Evolutionary conservation across 2,797 vertebrate species (phyloP).

Genomic region (Lepus townsendii): DNA sequence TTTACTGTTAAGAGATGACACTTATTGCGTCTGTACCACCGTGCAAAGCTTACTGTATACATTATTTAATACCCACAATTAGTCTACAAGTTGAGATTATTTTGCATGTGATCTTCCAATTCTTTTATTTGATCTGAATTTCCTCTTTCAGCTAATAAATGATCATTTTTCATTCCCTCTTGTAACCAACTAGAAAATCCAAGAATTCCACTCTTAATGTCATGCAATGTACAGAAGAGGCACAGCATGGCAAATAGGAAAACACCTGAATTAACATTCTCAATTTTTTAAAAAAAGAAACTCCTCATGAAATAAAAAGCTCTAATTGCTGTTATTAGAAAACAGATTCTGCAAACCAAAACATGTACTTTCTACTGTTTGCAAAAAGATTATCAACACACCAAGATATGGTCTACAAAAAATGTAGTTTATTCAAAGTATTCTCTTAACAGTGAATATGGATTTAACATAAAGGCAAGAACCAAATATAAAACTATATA

Average conservation of each 20-base stretch:
- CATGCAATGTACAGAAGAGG: neutral
- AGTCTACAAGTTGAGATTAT: neutral
- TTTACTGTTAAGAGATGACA: neutral
- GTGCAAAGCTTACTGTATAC: neutral
- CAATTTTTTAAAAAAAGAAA: constrained; percentile 38
- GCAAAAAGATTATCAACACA: constrained; percentile 39
- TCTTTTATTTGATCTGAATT: constrained; percentile 46
- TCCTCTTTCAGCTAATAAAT: constrained; percentile 16
- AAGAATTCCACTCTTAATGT: constrained; percentile 48
- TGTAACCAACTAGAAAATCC: neutral
- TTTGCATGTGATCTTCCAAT: neutral
- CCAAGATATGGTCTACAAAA: neutral
- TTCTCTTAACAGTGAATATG: constrained; percentile 24
- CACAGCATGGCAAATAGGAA: neutral
- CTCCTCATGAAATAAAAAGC: constrained; percentile 32
- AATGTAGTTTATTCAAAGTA: constrained; percentile 32
- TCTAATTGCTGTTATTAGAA: constrained; percentile 40
- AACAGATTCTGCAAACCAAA: constrained; percentile 54
- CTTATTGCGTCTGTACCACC: neutral
- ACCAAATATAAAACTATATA: constrained; percentile 31
- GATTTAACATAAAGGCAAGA: constrained; percentile 25
- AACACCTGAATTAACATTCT: neutral
- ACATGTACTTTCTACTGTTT: constrained; percentile 23
- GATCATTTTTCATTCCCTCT: neutral
- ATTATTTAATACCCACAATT: neutral